These are phyloP conservation scores for Saimiri boliviensis DNA, from an alignment of 2,113 vertebrate species.

Conservation along the genomic window DNA sequence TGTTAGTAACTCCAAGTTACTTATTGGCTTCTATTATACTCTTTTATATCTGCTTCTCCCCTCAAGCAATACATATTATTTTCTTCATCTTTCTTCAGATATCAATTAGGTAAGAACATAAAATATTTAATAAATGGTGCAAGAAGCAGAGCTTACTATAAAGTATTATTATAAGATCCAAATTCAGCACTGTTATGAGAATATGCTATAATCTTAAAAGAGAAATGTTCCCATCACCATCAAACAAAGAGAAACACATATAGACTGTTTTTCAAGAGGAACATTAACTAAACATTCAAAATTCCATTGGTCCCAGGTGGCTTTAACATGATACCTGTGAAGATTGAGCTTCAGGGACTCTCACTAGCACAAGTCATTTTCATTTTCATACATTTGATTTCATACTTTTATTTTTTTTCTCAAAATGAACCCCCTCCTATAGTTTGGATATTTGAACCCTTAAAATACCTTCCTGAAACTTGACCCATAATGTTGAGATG, in stretches of 20 bases:
- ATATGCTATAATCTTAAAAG: neutral
- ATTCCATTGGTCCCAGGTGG: neutral
- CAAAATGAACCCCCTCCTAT: no score
- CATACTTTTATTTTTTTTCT: neutral
- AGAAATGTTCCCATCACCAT: neutral
- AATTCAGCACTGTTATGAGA: neutral
- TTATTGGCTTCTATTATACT: neutral
- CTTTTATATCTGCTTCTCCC: slow-evolving; percentile 3
- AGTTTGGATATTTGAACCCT: neutral
- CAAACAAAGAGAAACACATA: neutral
- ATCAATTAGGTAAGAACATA: neutral
- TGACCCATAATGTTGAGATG: neutral
- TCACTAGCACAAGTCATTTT: neutral
- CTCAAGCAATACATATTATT: neutral
- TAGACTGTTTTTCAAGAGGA: neutral
- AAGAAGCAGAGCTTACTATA: neutral
- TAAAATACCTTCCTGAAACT: neutral
- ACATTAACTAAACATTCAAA: slow-evolving; percentile 6
- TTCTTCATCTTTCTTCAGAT: neutral
- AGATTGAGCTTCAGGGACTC: neutral
- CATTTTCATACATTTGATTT: neutral
- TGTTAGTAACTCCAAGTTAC: neutral
- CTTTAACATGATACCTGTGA: neutral
- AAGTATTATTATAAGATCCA: neutral
- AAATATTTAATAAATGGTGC: neutral